These are phyloP conservation scores for Elanoides forficatus DNA, from an alignment of 2,113 vertebrate genomes.

Conservation along the genomic window DNA sequence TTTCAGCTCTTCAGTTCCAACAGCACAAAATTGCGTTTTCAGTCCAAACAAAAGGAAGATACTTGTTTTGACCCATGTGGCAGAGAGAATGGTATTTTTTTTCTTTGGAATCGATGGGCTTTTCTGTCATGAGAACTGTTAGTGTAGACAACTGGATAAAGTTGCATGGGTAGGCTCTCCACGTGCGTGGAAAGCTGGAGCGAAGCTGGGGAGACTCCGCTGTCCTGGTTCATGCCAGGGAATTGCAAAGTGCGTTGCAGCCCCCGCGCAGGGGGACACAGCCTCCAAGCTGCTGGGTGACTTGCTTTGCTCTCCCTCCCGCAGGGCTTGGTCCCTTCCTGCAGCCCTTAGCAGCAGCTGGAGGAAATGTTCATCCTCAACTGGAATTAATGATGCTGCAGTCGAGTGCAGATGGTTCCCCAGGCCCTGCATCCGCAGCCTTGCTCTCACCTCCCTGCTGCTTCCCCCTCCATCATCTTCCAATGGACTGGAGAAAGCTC, in stretches of 20 bases:
- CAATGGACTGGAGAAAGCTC: not conserved
- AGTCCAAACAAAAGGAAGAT: not conserved
- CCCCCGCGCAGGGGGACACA: fast-evolving
- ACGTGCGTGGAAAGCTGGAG: not conserved
- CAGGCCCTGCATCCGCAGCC: not conserved
- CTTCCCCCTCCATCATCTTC: not conserved
- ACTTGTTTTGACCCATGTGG: not conserved
- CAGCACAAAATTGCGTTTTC: not conserved
- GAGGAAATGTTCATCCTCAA: not conserved
- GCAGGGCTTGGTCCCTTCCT: not conserved
- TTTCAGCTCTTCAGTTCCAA: not conserved
- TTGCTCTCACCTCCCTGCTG: not conserved
- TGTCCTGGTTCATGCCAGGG: not conserved
- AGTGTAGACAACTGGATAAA: not conserved
- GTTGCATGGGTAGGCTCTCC: not conserved
- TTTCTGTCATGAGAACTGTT: not conserved
- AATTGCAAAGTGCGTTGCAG: fast-evolving
- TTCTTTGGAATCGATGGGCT: not conserved
- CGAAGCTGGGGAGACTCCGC: fast-evolving
- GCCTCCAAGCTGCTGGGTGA: not conserved
- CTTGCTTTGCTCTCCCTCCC: not conserved
- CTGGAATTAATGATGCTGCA: not conserved
- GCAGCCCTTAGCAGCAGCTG: not conserved
- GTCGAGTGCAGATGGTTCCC: not conserved
- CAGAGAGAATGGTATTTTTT: not conserved